These are phyloP conservation scores for Myotis vivesi DNA, from an alignment of 2,797 vertebrate genomes.

Conservation along the genomic window DNA sequence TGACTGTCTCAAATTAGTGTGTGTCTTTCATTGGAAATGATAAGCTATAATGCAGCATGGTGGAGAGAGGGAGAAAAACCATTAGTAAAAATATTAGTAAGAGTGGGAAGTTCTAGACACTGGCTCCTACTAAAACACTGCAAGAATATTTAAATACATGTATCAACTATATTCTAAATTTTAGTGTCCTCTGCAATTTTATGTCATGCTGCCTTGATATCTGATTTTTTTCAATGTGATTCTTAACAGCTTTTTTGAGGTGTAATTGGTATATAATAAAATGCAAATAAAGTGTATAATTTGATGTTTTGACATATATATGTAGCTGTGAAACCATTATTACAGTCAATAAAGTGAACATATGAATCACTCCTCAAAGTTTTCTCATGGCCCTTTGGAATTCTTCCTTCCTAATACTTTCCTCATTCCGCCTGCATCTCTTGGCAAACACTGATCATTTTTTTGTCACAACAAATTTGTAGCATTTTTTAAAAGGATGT, in stretches of 20 bases:
- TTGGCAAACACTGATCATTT: neutral
- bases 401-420: neutral
- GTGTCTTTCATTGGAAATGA: neutral
- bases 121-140: neutral
- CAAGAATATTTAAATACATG: neutral
- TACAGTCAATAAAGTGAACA: neutral
- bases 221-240: neutral
- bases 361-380: neutral
- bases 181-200: slow-evolving; percentile 32
- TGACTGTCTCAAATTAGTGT: neutral
- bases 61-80: neutral
- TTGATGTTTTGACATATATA: neutral
- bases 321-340: neutral
- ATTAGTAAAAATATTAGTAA: neutral
- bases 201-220: neutral
- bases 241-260: neutral
- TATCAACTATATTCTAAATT: neutral
- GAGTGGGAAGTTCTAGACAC: neutral
- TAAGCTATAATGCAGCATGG: neutral
- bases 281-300: neutral
- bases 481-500: neutral
- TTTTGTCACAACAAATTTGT: neutral
- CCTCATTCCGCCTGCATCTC: neutral
- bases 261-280: neutral
- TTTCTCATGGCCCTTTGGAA: neutral